Conservation (phyloP, 2,888 invertebrate species). For the Clivina fossor region DNA sequence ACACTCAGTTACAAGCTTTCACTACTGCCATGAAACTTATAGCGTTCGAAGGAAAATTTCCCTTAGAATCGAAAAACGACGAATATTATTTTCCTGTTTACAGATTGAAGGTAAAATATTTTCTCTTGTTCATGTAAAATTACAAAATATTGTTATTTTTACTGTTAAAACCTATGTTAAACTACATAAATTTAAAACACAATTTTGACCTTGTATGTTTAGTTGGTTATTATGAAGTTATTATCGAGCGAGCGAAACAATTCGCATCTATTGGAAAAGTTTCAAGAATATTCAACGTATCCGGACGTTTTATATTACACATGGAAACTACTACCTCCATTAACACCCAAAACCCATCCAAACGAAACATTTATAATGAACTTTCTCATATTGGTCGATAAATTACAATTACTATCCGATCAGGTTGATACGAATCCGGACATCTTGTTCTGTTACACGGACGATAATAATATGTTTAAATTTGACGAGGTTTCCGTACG, state of each 20-base stretch:
- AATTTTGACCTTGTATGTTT: conserved; percentile 12
- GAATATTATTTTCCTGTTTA: conserved; percentile 66
- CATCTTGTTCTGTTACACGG: conserved; percentile 50
- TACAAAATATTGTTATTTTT: conserved; percentile 9
- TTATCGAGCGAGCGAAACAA: conserved; percentile 65
- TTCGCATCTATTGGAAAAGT: conserved; percentile 63
- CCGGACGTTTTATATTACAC: conserved; percentile 75
- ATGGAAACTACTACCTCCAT: conserved; percentile 62
- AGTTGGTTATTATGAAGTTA: conserved; percentile 66
- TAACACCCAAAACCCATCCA: conserved; percentile 60
- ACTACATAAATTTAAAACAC: neutral
- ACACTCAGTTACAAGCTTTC: conserved; percentile 59
- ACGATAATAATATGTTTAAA: conserved; percentile 55
- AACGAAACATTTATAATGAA: conserved; percentile 50
- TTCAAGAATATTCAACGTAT: conserved; percentile 73
- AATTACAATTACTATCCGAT: conserved; percentile 42
- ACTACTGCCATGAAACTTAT: conserved; percentile 74
- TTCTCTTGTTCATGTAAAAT: conserved; percentile 24
- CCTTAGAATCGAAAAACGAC: conserved; percentile 57
- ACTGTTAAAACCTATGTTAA: conserved; percentile 1
- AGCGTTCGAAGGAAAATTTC: conserved; percentile 69
- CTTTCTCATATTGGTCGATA: conserved; percentile 49
- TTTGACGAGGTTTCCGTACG: conserved; percentile 60
- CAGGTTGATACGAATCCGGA: conserved; percentile 40
- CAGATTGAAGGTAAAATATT: conserved; percentile 60